Evolutionary conservation across 2,113 vertebrate genomes (phyloP).

Genomic region (Passer montanus): DNA sequence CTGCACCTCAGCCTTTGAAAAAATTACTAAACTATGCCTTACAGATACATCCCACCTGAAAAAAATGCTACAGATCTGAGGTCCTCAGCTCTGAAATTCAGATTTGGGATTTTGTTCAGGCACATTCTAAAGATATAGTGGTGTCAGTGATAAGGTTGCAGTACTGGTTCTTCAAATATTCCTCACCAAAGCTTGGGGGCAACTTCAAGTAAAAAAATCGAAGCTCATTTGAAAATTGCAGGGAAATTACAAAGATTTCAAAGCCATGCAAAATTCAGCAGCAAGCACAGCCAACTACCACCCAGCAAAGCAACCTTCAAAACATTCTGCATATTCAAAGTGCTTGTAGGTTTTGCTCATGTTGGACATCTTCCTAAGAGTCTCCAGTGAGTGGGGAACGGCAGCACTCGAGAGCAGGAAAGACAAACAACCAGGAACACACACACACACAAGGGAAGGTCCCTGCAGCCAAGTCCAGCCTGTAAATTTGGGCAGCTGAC

Average conservation of each 20-base stretch:
- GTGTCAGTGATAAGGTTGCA: not conserved
- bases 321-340: not conserved
- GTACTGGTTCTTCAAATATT: not conserved
- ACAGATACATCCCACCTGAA: not conserved
- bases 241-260: constrained; percentile 27
- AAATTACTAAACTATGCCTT: not conserved
- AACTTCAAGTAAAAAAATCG: not conserved
- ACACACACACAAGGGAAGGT: not conserved
- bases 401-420: not conserved
- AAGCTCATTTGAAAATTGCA: constrained; percentile 26
- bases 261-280: constrained; percentile 26
- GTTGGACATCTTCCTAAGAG: not conserved
- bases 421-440: not conserved
- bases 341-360: not conserved
- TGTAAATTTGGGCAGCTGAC: constrained; percentile 42
- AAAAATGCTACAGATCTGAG: not conserved
- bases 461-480: constrained; percentile 14
- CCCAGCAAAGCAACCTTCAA: constrained; percentile 12
- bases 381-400: accelerated
- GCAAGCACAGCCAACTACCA: constrained; percentile 14
- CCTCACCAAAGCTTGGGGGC: not conserved
- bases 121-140: not conserved
- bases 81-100: not conserved
- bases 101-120: not conserved
- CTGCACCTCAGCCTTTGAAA: not conserved